Evolutionary conservation across 1,140 invertebrate species (phyloP), one percentile per base, ranked within the genome.

Genomic region (Samia ricini): DNA sequence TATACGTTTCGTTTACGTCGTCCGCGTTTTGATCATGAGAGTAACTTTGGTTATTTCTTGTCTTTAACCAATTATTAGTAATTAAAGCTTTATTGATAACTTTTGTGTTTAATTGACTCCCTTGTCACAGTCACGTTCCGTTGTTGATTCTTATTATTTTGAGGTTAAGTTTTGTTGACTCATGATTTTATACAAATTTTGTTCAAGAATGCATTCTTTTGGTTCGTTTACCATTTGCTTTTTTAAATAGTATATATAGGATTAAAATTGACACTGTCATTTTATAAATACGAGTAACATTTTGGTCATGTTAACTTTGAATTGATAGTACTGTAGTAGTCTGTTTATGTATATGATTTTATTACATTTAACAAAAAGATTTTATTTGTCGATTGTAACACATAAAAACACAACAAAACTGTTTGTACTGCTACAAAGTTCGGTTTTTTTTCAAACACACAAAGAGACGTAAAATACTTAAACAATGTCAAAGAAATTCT

Each of bases 111-210:
- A 36, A 57, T 68, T 68, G 56, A 63, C 61, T 51, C 63, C 74
- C 64, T 79, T 80, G 76, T 78, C 73, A 74, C 66, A 62, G 61
- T 63, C 82, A 86, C 81, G 83, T 75, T 83, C 73, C 64, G 65
- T 78, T 86, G 85, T 88, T 89, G 84, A 86, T 87, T 77, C 77
- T 68, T 61, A 60, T 22, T 66, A 72, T 69, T 88, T 89, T 85
- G 83, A 89, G 87, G 87, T 89, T 89, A 89, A 83, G 61, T 77
- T 82, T 67, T 74, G 79, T 85, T 86, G 82, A 85, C 82, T 85
- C 75, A 70, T 79, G 77, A 78, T 62, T 60, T 33, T 15, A 33
- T 56, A 21, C 10, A 56, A 26, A 29, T 33, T 56, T 29, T 20
- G 26, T 56, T 56, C 20, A 21, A n/a, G 23, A 52, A 52, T 23